Base-by-base conservation (phyloP, 2,888 invertebrate genomes). In the Cyclophora punctaria region DNA sequence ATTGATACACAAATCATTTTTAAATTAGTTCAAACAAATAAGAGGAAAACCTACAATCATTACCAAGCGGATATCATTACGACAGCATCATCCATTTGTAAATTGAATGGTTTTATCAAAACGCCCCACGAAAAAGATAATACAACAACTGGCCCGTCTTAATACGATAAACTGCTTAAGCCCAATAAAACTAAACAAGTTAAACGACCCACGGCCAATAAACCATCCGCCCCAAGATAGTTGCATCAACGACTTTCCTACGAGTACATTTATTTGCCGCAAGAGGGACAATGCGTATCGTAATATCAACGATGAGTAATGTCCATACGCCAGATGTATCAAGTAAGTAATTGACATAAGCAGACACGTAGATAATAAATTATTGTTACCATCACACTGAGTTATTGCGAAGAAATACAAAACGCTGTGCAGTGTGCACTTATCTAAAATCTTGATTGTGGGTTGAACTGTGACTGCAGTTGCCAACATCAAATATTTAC, bases 101-200 rank as follows among this genome's bases (percentile, higher is more conserved):
- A 80, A 80, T 78, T 78, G 75, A 74, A 72, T 69, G 62, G 70
- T 72, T 75, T 57, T 75, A 77, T 80, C 75, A 76, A 73, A 75
- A 77, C 74, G 72, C 76, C 77, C 76, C 65, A 75, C 75, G 68
- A 68, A 71, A 63, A 64, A 70, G 73, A 74, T 77, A 78, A 74
- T 73, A 69, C 67, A 71, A 69, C 74, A 73, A 75, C 74, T 65
- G 70, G 62, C 67, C 73, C 73, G 72, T 76, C 79, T 83, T 82
- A 80, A 85, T 79, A 81, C 79, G 78, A 83, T 84, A 84, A 85
- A 84, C 79, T 82, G 69, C 73, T 76, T 72, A 75, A 76, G 68
- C 55, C 68, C 75, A 83, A 84, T 84, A 81, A 84, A 83, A 82
- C 78, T 84, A 80, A 84, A 85, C 78, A 84, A 84, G 82, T 82